Percentiles rank a stretch among this genome's conserved stretches.
Evolutionary conservation across 2,113 vertebrate genomes (phyloP).

Genomic region (Tauraco erythrolophus): DNA sequence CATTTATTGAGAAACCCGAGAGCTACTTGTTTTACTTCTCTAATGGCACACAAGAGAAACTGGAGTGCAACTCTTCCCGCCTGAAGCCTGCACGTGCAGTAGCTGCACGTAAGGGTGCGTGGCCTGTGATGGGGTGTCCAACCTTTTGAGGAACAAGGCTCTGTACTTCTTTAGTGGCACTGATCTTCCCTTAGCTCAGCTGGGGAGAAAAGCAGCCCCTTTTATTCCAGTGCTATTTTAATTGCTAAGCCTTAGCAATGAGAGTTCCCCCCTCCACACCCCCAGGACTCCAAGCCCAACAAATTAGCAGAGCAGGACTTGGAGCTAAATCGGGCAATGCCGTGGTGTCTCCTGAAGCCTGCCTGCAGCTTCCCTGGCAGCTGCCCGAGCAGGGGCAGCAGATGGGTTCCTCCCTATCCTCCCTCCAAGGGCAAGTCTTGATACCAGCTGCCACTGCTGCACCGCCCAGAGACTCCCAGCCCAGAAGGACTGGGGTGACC

Average conservation of each 20-base stretch:
- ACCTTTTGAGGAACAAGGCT: background rate
- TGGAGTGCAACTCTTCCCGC: background rate
- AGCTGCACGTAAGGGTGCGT: background rate
- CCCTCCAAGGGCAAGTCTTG: background rate
- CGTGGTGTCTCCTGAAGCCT: rapidly evolving
- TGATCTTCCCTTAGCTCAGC: background rate
- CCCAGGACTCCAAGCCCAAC: background rate
- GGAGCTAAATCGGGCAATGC: background rate
- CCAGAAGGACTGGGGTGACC: background rate
- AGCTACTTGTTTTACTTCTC: background rate
- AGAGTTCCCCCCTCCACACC: background rate
- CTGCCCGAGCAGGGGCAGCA: background rate
- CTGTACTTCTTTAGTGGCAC: background rate
- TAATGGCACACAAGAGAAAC: background rate
- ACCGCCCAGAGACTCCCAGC: background rate
- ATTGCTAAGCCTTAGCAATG: background rate
- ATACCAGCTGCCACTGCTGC: rapidly evolving
- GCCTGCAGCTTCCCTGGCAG: background rate
- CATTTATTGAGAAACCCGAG: background rate
- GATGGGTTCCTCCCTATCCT: background rate
- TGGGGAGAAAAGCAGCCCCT: background rate
- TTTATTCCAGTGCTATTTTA: background rate
- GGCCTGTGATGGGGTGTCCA: background rate
- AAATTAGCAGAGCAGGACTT: background rate
- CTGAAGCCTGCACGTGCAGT: background rate